These are phyloP conservation scores for Drosophila tsacasi DNA, from an alignment of 1,140 invertebrate species.

Conservation along the genomic window DNA sequence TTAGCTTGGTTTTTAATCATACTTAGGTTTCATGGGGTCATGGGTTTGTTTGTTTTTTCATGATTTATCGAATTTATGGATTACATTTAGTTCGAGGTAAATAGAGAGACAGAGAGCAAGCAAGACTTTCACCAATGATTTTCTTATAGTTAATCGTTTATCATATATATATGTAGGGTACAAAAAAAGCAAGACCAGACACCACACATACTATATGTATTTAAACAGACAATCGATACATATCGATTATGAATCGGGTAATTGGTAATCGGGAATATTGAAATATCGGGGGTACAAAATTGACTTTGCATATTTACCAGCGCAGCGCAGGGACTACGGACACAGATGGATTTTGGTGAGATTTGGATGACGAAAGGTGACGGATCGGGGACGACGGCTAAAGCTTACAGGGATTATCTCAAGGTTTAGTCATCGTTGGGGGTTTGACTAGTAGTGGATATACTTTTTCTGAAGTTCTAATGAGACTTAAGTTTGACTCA, in stretches of 20 bases:
- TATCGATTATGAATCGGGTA: conserved; percentile 5
- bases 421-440: no score
- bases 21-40: conserved; percentile 33
- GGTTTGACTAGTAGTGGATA: neutral
- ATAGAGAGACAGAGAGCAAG: conserved; percentile 58
- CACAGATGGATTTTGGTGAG: conserved; percentile 47
- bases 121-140: conserved; percentile 75
- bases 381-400: conserved; percentile 28
- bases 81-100: conserved; percentile 56
- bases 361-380: conserved; percentile 41
- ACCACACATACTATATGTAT: conserved; percentile 70
- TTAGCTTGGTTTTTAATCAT: conserved; percentile 55
- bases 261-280: conserved; percentile 29
- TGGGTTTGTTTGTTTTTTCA: conserved; percentile 38
- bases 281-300: conserved; percentile 29
- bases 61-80: conserved; percentile 47
- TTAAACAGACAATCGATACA: conserved; percentile 41
- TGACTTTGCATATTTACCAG: conserved; percentile 76
- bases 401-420: conserved; percentile 6
- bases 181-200: conserved; percentile 75
- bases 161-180: conserved; percentile 28
- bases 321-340: conserved; percentile 75
- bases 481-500: no score
- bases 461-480: neutral
- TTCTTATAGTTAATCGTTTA: conserved; percentile 65